phyloP scores from a whole-genome alignment of 92 coral and sea anemone genomes.

The Phenganax marumi region DNA sequence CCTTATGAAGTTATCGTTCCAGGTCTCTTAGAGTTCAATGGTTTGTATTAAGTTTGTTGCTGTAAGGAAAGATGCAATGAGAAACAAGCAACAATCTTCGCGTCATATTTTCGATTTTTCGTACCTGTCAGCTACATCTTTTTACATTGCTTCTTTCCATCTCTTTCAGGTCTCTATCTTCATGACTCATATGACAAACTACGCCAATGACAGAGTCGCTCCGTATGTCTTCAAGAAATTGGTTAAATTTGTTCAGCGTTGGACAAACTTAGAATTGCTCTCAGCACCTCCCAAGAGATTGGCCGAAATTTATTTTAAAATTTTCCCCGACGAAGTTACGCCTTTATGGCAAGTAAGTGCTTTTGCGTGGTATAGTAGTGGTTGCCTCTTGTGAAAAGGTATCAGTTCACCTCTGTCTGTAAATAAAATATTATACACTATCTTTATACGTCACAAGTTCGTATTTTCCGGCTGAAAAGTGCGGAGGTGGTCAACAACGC shows the following conservation, averaged over 20 bases:
- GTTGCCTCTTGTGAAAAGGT: not conserved
- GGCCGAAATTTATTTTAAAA: slow-evolving; percentile 78
- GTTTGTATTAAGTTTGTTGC: no score
- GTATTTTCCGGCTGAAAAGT: no score
- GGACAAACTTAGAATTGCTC: slow-evolving; percentile 83
- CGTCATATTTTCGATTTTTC: no score
- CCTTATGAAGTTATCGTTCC: no score
- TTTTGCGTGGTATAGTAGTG: not conserved
- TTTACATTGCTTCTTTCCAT: slow-evolving; percentile 1
- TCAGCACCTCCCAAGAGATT: slow-evolving; percentile 71
- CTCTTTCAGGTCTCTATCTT: slow-evolving; percentile 64
- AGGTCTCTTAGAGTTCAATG: no score
- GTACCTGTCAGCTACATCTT: not conserved
- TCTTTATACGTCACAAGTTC: no score
- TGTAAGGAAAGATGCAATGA: not conserved
- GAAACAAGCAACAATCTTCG: no score
- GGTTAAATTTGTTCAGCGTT: slow-evolving; percentile 75
- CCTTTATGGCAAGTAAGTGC: slow-evolving; percentile 92
- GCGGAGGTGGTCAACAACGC: no score
- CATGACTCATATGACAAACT: slow-evolving; percentile 98
- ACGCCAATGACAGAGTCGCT: slow-evolving; percentile 89
- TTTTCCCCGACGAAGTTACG: slow-evolving; percentile 69
- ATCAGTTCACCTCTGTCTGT: not conserved
- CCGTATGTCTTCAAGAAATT: slow-evolving; percentile 83
- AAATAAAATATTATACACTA: not conserved